Evolutionary conservation across 2,797 vertebrate genomes (phyloP), one percentile per base, ranked within the genome.

Genomic region (Gymnopithys bicolor): DNA sequence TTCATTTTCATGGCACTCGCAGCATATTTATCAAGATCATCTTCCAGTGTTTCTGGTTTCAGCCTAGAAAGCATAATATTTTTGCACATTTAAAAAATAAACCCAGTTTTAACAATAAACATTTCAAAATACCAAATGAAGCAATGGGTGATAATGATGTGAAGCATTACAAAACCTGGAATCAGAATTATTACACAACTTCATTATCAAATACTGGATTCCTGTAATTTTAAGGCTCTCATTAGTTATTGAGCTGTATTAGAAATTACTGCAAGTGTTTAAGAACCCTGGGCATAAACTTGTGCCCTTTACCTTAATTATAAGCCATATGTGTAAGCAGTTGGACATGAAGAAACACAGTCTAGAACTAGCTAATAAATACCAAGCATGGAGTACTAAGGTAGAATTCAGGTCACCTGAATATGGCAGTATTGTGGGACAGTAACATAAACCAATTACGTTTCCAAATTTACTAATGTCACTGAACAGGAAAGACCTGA

Each of bases 41-140:
- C 98, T 93, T 98, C 98, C 5, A 98, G 98, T 60, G 98, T 98
- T 93, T 97, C 97, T 32, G 98, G 98, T 95, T 99, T 99, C 73
- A 99, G 96, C 80, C 99, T 99, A 94, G 33, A 92, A 81, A 81
- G 13, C 28, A 53, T 25, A 82, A 67, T 60, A 63, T 77, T 94
- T 96, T 93, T 84, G 11, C 35, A 81, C 5, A 66, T 69, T 78
- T 88, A 14, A 84, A 86, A 93, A 85, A 71, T 14, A 45, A 93
- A 48, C 3, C 2, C 58, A 35, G 18, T 56, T 83, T 91, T 76
- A 87, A 84, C 10, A 86, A 60, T 3, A 71, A 2, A 7, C 25
- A 46, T 64, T 63, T 59, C 35, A 81, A 43, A 62, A 43, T 7
- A 67, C 1, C 32, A 78, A 83, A 69, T 45, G 18, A 87, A 76